Percentiles rank a stretch among this genome's conserved stretches.
phyloP scores from a whole-genome alignment of 2,113 vertebrate genomes.

The Paramormyrops kingsleyae region DNA sequence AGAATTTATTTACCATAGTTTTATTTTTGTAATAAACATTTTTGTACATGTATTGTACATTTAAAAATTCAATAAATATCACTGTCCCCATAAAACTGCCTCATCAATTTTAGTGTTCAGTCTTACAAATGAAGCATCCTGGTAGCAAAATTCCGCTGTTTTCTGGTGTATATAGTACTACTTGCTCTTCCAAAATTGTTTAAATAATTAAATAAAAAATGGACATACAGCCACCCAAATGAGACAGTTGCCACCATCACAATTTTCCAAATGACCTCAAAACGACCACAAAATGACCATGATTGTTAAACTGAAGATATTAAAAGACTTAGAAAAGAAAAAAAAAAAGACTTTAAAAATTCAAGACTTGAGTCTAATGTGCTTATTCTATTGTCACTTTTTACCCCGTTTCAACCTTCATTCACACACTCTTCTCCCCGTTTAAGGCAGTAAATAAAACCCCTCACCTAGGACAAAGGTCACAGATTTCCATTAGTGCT shows the following conservation, averaged over 20 bases:
- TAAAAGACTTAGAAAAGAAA: conserved; percentile 15
- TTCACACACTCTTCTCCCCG: not conserved
- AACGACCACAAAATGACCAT: not conserved
- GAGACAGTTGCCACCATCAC: not conserved
- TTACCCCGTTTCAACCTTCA: not conserved
- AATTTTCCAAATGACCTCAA: not conserved
- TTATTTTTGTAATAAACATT: conserved; percentile 21
- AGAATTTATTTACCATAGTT: conserved; percentile 7
- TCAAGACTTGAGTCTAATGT: not conserved
- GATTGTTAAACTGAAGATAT: not conserved
- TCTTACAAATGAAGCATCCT: not conserved
- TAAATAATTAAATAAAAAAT: not conserved
- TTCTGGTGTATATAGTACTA: not conserved
- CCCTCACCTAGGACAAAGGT: not conserved
- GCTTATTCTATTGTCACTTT: not conserved
- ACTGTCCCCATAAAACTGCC: conserved; percentile 12
- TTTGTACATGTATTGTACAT: conserved; percentile 11
- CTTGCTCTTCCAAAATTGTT: not conserved
- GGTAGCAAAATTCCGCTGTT: not conserved
- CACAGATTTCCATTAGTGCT: not conserved
- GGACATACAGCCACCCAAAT: not conserved
- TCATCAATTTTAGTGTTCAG: not conserved
- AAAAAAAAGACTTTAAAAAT: not conserved
- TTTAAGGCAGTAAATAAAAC: conserved; percentile 23
- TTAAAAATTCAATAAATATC: conserved; percentile 11